Conservation (phyloP, 2,113 vertebrate species). For the Spermophilus dauricus region DNA sequence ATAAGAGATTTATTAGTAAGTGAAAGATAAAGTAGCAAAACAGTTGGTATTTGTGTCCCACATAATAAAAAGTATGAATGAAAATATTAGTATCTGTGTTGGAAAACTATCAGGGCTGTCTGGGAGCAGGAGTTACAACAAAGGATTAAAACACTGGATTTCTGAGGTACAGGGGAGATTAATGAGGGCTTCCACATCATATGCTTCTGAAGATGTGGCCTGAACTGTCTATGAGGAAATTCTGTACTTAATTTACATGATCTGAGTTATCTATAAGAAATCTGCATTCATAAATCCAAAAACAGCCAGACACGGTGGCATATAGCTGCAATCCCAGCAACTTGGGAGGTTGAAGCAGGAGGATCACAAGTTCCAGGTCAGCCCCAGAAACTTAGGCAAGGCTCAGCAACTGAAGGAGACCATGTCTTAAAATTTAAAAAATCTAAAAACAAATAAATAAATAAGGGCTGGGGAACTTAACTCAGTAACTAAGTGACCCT, state of each 20-base stretch:
- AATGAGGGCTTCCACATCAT: neutral
- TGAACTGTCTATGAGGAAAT: neutral
- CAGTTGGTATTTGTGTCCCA: neutral
- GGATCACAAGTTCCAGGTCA: too few relatives aligned
- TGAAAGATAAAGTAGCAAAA: neutral
- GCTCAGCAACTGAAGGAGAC: too few relatives aligned
- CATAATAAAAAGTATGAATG: neutral
- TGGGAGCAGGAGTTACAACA: neutral
- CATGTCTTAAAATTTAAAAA: too few relatives aligned
- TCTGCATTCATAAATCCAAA: neutral
- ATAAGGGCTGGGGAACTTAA: too few relatives aligned
- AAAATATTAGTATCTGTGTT: neutral
- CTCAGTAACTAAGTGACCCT: too few relatives aligned
- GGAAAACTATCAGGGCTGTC: neutral
- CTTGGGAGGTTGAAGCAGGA: too few relatives aligned
- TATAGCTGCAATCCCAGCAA: too few relatives aligned
- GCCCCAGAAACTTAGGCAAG: too few relatives aligned
- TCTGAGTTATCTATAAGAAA: neutral
- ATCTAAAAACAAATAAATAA: too few relatives aligned
- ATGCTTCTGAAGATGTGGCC: neutral
- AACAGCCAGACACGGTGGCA: neutral
- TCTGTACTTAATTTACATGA: neutral
- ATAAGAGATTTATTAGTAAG: constrained; percentile 12
- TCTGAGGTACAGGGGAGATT: neutral
- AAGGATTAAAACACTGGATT: neutral